Base-by-base conservation (phyloP, 64 coral and sea anemone species). In the Montipora efflorescens region DNA sequence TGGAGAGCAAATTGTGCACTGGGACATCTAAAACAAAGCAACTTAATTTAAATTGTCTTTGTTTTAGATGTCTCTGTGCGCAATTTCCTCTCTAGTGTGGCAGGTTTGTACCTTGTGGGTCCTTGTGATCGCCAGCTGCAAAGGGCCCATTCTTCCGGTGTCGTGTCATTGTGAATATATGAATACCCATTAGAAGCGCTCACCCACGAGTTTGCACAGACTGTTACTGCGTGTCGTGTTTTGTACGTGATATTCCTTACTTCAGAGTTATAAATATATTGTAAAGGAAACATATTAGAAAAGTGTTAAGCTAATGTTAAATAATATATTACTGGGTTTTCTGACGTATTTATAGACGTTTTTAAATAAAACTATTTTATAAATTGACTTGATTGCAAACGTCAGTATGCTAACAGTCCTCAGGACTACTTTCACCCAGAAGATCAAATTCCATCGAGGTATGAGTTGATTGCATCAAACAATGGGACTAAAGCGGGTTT, bases 291-390 rank as follows among this genome's bases (percentile, higher is more conserved):
- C 5, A 48, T 11, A 22, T 86, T 71, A 48, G 5, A 69, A 16
- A 67, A 59, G 52, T 82, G 53, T 64, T 36, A 67, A 48, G 0
- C 3, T 50, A 48, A 47, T 68, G 68, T 67, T 3, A 19, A 71
- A 49, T 71, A 86, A 86, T 86, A 71, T 64, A 64, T 86, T 50
- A 12, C 11, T 71, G 48, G 67, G 82, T 47, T 86, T 86, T 50
- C 82, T 16, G 19, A 71, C 68, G 62, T 86, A 86, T 13, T 72
- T 20, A 72, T 66, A 71, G 45, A 86, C 64, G 19, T 23, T 67
- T 59, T 7, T 19, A 49, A 86, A 71, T 86, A 86, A 85, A 71
- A 86, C 82, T 86, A 86, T 86, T 86, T 86, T 70, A 50, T 45
- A 59, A 45, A 86, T 15, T 64, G 11, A 64, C 1, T 64, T 36